Evolutionary conservation across 2,113 vertebrate genomes (phyloP).

Genomic region (Hippopotamus amphibius): DNA sequence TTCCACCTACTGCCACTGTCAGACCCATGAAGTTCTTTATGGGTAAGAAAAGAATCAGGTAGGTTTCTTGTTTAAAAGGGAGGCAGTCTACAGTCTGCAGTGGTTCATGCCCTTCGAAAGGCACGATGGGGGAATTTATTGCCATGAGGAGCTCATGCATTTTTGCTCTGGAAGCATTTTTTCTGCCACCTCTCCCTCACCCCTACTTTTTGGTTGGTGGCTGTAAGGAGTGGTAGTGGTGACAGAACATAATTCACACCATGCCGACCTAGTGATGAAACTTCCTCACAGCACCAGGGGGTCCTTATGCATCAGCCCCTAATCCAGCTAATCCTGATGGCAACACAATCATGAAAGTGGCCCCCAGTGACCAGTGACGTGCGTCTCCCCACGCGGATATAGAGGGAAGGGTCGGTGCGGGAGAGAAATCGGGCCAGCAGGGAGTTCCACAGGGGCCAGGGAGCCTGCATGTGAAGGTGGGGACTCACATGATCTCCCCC

Average conservation of each 20-base stretch:
- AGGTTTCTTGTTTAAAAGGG: constrained; percentile 76
- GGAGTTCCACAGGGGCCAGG: constrained; percentile 63
- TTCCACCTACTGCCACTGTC: constrained; percentile 57
- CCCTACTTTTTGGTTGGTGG: constrained; percentile 69
- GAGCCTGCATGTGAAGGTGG: constrained; percentile 75
- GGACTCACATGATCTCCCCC: constrained; percentile 65
- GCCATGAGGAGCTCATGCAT: constrained; percentile 73
- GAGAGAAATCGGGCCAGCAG: constrained; percentile 68
- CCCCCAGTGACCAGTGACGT: constrained; percentile 86
- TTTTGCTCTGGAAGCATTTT: constrained; percentile 67
- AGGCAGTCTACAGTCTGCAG: constrained; percentile 35
- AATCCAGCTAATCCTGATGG: constrained; percentile 92
- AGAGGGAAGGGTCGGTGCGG: constrained; percentile 70
- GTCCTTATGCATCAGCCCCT: constrained; percentile 89
- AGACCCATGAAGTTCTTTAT: constrained; percentile 80
- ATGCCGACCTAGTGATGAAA: constrained; percentile 90
- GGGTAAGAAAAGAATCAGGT: constrained; percentile 65
- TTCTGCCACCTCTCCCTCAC: background rate
- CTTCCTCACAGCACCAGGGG: constrained; percentile 90
- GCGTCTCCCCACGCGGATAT: constrained; percentile 84
- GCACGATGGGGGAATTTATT: constrained; percentile 66
- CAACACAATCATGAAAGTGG: constrained; percentile 91
- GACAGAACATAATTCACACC: constrained; percentile 90
- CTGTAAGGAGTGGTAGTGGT: constrained; percentile 85
- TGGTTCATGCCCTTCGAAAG: constrained; percentile 49